Conservation (phyloP, 1,140 invertebrate species). For the Globodera rostochiensis region DNA sequence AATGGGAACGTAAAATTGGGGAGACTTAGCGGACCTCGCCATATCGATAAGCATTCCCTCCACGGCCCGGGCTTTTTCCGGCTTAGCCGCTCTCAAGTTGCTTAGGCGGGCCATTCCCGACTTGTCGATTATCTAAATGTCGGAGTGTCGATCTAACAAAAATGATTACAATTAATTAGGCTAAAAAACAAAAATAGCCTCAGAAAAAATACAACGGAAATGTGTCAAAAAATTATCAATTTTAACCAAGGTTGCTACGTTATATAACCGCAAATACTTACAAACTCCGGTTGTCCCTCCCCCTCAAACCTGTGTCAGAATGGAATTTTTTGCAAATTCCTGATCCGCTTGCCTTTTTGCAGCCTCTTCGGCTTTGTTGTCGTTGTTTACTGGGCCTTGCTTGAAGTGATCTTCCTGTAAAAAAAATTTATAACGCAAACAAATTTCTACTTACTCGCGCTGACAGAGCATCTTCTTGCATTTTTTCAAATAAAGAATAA, state of each 20-base stretch:
- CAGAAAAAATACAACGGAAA: too few species aligned
- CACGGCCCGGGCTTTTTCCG: constrained; percentile 11
- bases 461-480: not conserved
- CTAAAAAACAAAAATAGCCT: constrained; percentile 19
- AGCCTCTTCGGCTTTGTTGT: not conserved
- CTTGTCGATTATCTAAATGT: constrained; percentile 18
- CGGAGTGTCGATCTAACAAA: not conserved
- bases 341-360: constrained; percentile 27
- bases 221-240: too few species aligned
- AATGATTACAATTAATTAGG: constrained; percentile 40
- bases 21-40: constrained; percentile 66
- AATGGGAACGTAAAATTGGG: constrained; percentile 72
- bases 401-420: not conserved
- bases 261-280: not conserved
- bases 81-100: constrained; percentile 16
- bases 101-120: constrained; percentile 3
- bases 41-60: constrained; percentile 16
- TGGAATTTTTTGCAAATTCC: constrained; percentile 36
- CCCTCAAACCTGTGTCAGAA: constrained; percentile 35
- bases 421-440: not conserved
- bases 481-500: too few species aligned
- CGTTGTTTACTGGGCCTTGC: not conserved
- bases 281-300: not conserved
- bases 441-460: not conserved
- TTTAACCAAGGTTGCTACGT: not conserved